Evolutionary conservation across 2,888 invertebrate genomes (phyloP), one percentile per base, ranked within the genome.

Genomic region (Drosophila pseudotalamancana): DNA sequence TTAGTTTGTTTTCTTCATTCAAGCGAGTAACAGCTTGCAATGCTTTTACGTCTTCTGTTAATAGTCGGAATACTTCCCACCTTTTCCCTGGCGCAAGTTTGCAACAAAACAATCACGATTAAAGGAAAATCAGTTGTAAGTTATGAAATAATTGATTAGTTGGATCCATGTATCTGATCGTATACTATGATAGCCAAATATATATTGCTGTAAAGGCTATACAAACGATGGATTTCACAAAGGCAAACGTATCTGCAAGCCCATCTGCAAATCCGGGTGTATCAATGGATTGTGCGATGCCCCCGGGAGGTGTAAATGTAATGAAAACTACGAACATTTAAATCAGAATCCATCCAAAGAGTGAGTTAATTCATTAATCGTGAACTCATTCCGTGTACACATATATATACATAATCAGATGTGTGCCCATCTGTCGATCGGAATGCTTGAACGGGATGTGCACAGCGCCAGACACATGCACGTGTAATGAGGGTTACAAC

Each of bases 351-450:
- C 11, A 3, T 2, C 12, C n/a, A 8, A 39, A 1, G 1, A 19
- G 55, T 65, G 34, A 8, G 25, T 32, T 29, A n/a, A n/a, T n/a
- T n/a, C n/a, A n/a, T n/a, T n/a, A n/a, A n/a, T n/a, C n/a, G n/a
- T n/a, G n/a, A n/a, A n/a, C n/a, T n/a, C n/a, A n/a, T n/a, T 25
- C 6, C 9, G 9, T 25, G 9, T 25, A 25, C 9, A 0, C 9
- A 25, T 6, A 4, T 25, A 25, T 25, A 6, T 19, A 3, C 11
- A 18, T 6, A 4, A 8, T 4, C 9, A 59, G 66, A 8, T 66
- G 67, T 48, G 37, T 59, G 11, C 67, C 67, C 1, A 4, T 12
- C 18, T 66, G 67, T 3, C 4, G 5, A 1, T n/a, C 4, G 1
- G 43, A 14, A 4, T 59, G 66, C 25, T 2, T 1, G 3, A 45